These are phyloP conservation scores for Neosalanx taihuensis DNA, from an alignment of 2,797 vertebrate species.

Conservation along the genomic window DNA sequence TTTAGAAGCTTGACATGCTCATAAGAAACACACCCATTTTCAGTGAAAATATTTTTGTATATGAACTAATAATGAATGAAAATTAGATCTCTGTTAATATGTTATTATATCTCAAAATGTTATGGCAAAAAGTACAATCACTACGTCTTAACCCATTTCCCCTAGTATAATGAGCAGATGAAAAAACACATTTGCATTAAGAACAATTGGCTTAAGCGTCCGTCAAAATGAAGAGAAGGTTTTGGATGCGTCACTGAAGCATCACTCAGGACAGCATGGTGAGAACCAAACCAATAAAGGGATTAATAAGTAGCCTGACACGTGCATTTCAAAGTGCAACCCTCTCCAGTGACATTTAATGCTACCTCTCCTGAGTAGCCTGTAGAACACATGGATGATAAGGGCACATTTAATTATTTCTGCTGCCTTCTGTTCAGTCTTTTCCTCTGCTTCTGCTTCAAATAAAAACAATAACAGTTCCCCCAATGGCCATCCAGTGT, in stretches of 20 bases:
- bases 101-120: background rate
- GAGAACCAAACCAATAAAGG: conserved; percentile 39
- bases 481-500: conserved; percentile 50
- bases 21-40: background rate
- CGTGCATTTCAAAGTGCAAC: conserved; percentile 46
- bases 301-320: conserved; percentile 31
- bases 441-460: conserved; percentile 47
- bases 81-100: background rate
- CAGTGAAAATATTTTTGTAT: background rate
- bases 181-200: background rate
- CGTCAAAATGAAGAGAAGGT: conserved; percentile 3
- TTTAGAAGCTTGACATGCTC: conserved; percentile 2
- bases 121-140: background rate
- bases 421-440: conserved; percentile 26
- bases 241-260: conserved; percentile 7
- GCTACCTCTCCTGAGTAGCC: conserved; percentile 40
- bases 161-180: background rate
- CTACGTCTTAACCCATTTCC: background rate
- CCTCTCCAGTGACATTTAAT: conserved; percentile 59
- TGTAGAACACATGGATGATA: conserved; percentile 54
- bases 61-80: background rate
- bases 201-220: background rate
- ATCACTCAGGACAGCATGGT: conserved; percentile 34
- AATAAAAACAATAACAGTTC: conserved; percentile 58
- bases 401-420: conserved; percentile 68